These are phyloP conservation scores for Pica pica DNA, from an alignment of 2,113 vertebrate genomes.

Conservation along the genomic window DNA sequence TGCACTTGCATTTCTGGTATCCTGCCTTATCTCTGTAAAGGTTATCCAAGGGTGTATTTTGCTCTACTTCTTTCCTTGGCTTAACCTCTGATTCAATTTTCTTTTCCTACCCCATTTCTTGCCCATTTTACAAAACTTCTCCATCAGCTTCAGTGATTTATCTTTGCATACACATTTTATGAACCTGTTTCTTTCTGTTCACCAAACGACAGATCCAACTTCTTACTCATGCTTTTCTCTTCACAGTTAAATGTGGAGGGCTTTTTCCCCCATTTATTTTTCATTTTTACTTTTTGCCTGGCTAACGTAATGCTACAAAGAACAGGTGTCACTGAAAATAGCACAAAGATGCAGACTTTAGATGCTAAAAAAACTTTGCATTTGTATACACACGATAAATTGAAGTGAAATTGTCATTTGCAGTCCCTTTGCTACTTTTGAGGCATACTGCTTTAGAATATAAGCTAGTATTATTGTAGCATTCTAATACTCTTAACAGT, in stretches of 20 bases:
- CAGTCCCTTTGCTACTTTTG: background rate
- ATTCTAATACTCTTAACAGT: background rate
- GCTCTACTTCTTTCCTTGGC: background rate
- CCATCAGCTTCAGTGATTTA: background rate
- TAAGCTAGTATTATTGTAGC: background rate
- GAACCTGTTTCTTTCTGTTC: background rate
- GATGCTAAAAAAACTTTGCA: background rate
- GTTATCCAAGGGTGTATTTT: background rate
- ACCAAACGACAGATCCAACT: background rate
- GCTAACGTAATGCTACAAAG: background rate
- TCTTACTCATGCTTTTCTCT: background rate
- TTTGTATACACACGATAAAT: accelerated
- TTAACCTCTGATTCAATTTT: background rate
- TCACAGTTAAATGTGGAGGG: background rate
- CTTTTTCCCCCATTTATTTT: background rate
- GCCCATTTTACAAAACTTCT: background rate
- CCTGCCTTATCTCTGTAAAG: background rate
- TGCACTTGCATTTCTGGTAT: background rate
- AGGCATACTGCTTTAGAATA: background rate
- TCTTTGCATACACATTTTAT: background rate
- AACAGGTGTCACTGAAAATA: background rate
- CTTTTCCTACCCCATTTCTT: background rate
- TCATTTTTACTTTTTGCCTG: background rate
- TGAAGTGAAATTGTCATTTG: background rate
- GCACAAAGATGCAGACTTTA: background rate